phyloP scores from a whole-genome alignment of 2,888 invertebrate genomes.

The Cataglyphis rosenhaueri region DNA sequence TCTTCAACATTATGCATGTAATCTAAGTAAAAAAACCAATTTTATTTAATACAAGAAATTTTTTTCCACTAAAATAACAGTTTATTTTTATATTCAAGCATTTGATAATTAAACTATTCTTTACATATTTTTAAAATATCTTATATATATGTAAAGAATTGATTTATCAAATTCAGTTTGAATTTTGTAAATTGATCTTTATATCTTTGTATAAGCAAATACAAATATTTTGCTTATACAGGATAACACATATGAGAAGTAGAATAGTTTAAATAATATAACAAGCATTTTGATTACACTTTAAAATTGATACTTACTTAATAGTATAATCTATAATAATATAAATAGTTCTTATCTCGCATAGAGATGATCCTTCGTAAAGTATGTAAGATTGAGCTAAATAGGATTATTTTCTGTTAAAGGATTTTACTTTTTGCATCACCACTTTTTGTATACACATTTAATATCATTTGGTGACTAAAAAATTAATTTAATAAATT shows the following conservation, averaged over 20 bases:
- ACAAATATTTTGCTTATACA: constrained; percentile 12
- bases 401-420: not conserved
- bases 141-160: constrained; percentile 12
- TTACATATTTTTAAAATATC: not conserved
- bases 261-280: constrained; percentile 9
- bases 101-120: not conserved
- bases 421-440: not conserved
- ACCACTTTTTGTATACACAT: not conserved
- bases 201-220: constrained; percentile 4
- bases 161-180: constrained; percentile 22
- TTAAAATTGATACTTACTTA: not conserved
- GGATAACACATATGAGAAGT: constrained; percentile 8
- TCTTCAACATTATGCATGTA: not conserved
- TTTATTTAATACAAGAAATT: not conserved
- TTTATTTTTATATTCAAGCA: not conserved
- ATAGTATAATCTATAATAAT: not conserved
- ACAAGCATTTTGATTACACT: not conserved
- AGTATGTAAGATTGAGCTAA: not conserved
- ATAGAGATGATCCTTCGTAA: not conserved
- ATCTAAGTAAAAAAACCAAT: not conserved
- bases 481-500: not conserved
- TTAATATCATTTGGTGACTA: constrained; percentile 1
- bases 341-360: constrained; percentile 2
- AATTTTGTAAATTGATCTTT: constrained; percentile 5
- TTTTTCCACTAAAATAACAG: constrained; percentile 15